Percentiles rank a stretch among this genome's conserved stretches.
Conservation (phyloP, 2,888 invertebrate genomes). For the Adela reaumurella region DNA sequence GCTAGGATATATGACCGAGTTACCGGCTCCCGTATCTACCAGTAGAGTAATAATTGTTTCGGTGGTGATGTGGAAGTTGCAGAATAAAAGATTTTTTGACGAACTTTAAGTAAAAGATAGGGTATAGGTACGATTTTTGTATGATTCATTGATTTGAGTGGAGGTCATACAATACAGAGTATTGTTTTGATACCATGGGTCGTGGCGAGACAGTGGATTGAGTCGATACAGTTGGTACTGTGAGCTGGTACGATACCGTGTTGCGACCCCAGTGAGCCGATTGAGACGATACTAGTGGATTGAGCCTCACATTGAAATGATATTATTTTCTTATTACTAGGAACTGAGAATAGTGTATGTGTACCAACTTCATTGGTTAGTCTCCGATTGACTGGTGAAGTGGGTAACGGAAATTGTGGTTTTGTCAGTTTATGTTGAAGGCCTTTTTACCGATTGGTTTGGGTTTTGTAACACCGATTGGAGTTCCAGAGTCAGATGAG, state of each 20-base stretch:
- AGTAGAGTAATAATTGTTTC: background rate
- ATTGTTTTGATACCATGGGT: background rate
- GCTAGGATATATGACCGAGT: background rate
- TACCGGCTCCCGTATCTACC: background rate
- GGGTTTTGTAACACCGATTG: constrained; percentile 17
- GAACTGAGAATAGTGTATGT: background rate
- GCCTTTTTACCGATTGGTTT: constrained; percentile 11
- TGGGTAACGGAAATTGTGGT: background rate
- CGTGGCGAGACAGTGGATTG: too few species aligned
- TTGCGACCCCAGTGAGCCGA: background rate
- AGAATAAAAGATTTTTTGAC: background rate
- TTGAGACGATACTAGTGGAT: too few species aligned
- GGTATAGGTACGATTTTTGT: background rate
- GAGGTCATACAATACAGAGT: background rate
- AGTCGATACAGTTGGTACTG: background rate
- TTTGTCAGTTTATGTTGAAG: background rate
- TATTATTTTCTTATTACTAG: too few species aligned
- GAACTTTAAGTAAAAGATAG: background rate
- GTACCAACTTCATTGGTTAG: background rate
- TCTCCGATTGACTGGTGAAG: constrained; percentile 3
- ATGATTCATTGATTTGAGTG: background rate
- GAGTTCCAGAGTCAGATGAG: constrained; percentile 14
- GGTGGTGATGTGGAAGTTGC: background rate
- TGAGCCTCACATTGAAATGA: too few species aligned
- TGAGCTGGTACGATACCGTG: background rate